phyloP scores from a whole-genome alignment of 2,113 vertebrate species.

The Phyllopteryx taeniolatus region DNA sequence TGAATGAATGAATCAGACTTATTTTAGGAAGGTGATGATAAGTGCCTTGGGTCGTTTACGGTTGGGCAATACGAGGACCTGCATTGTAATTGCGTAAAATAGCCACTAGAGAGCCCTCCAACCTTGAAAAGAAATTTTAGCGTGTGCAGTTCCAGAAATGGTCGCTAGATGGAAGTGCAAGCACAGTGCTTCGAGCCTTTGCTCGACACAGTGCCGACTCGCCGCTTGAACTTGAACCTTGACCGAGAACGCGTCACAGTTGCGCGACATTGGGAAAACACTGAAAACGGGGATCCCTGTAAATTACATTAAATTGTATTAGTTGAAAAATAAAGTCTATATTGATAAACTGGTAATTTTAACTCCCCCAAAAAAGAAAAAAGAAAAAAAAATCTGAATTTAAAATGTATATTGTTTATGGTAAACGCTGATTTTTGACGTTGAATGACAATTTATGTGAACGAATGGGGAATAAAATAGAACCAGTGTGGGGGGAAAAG shows the following conservation, averaged over 20 bases:
- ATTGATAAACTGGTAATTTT: background rate
- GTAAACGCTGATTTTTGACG: background rate
- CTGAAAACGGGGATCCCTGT: background rate
- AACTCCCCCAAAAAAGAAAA: background rate
- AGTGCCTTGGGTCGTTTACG: no score
- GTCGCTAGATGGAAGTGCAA: conserved; percentile 34
- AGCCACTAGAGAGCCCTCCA: conserved; percentile 27
- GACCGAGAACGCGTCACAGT: conserved; percentile 55
- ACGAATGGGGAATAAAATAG: conserved; percentile 4
- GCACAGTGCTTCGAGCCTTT: background rate
- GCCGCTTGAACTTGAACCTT: conserved; percentile 51
- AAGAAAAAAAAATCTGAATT: background rate
- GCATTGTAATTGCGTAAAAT: background rate
- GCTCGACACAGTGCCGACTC: no score
- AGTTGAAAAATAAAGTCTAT: background rate
- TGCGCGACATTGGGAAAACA: background rate
- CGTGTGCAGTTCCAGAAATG: background rate
- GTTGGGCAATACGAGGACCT: background rate
- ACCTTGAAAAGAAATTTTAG: background rate
- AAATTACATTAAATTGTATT: background rate
- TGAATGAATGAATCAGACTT: no score
- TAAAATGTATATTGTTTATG: background rate
- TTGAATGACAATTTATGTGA: conserved; percentile 36
- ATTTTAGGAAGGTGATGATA: no score
- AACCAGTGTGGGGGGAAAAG: background rate